A percentile compares a stretch with the other conserved stretches of the same genome.
phyloP scores from a whole-genome alignment of 1,140 invertebrate species.

The Phortica variegata region DNA sequence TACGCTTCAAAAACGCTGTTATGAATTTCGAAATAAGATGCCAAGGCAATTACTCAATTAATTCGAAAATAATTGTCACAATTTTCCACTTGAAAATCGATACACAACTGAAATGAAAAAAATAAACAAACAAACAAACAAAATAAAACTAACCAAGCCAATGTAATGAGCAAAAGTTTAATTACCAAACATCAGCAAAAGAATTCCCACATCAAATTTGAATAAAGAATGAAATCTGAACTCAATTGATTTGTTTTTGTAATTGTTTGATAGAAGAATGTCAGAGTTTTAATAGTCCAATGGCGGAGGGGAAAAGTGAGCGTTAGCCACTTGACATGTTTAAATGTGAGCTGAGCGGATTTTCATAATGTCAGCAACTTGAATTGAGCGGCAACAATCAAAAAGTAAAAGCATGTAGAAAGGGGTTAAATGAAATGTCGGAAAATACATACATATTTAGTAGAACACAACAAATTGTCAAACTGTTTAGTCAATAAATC shows the following conservation, averaged over 20 bases:
- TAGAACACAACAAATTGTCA: too few relatives aligned
- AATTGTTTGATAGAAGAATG: slow-evolving; percentile 45
- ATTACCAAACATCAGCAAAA: background rate
- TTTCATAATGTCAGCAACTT: too few relatives aligned
- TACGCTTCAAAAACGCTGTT: slow-evolving; percentile 29
- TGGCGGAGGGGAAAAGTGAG: too few relatives aligned
- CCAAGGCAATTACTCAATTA: slow-evolving; percentile 51
- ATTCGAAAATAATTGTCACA: slow-evolving; percentile 55
- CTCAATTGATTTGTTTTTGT: slow-evolving; percentile 25
- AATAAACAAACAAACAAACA: slow-evolving; percentile 19
- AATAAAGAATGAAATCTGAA: slow-evolving; percentile 22
- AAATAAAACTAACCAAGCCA: slow-evolving; percentile 2
- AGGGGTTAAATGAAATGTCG: too few relatives aligned
- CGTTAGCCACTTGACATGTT: slow-evolving; percentile 36
- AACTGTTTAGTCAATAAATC: slow-evolving; percentile 55
- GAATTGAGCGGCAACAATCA: too few relatives aligned
- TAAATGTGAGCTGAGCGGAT: too few relatives aligned
- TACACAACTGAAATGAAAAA: slow-evolving; percentile 35
- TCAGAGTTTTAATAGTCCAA: slow-evolving; percentile 45
- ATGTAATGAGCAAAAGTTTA: slow-evolving; percentile 24
- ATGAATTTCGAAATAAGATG: slow-evolving; percentile 15
- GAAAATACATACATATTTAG: too few relatives aligned
- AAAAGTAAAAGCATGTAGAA: too few relatives aligned
- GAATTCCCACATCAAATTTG: slow-evolving; percentile 39
- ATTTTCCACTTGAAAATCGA: slow-evolving; percentile 45